phyloP scores from a whole-genome alignment of 2,113 vertebrate genomes.

The Amphiprion ocellaris region DNA sequence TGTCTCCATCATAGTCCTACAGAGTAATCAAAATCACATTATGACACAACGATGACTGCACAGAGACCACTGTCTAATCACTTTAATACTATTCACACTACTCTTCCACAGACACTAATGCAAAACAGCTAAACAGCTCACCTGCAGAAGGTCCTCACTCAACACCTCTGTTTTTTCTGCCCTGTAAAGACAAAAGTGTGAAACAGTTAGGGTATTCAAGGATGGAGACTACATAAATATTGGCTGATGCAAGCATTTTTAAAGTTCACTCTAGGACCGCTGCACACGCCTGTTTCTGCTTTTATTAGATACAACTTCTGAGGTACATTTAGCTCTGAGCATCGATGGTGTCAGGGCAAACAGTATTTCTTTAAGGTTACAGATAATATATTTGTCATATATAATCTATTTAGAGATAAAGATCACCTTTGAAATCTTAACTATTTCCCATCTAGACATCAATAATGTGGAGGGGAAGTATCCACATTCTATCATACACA shows the following conservation, averaged over 20 bases:
- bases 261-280: neutral
- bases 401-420: too few relatives aligned
- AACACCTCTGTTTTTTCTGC: slow-evolving; percentile 98
- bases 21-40: too few relatives aligned
- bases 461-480: neutral
- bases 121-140: slow-evolving; percentile 62
- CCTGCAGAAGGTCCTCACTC: slow-evolving; percentile 96
- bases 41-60: too few relatives aligned
- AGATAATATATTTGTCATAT: too few relatives aligned
- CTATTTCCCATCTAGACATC: too few relatives aligned
- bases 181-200: slow-evolving; percentile 79
- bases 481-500: too few relatives aligned
- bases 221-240: neutral
- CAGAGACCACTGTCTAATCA: neutral
- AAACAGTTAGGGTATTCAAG: slow-evolving; percentile 25
- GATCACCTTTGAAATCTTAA: too few relatives aligned
- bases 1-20: too few relatives aligned
- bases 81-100: neutral
- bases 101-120: neutral
- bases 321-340: too few relatives aligned
- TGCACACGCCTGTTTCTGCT: neutral
- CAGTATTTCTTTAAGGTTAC: too few relatives aligned
- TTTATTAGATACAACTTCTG: too few relatives aligned
- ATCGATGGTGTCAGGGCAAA: too few relatives aligned
- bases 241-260: slow-evolving; percentile 6